Base-by-base conservation (phyloP, 2,888 invertebrate genomes). In the Chouioia cunea region DNA sequence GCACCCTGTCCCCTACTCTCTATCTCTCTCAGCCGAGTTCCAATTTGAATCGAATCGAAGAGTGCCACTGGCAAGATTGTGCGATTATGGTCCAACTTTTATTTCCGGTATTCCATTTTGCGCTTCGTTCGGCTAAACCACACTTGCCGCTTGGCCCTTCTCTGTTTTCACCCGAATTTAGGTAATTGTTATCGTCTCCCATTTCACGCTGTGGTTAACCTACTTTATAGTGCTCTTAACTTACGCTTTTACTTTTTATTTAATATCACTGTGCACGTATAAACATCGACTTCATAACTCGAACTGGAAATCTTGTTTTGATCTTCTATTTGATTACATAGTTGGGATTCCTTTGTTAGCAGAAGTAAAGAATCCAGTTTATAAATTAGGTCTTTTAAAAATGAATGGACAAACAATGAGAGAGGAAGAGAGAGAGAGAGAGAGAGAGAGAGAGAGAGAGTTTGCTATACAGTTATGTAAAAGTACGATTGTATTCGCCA, bases 31-130 rank as follows among this genome's bases (percentile, higher is more conserved):
- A 10, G 10, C 10, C 36, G 58, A 70, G 64, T 70, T 73, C 64
- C 73, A 66, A 73, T 67, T 73, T 70, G 60, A 73, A 70, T 70
- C 67, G 60, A 73, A 70, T 70, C 67, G 67, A 70, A 73, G 70
- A 70, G 36, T 63, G 46, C 62, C 36, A 15, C 53, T 43, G 56
- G 27, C 54, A 12, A 36, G 36, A 63, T 58, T 12, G 6, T 63
- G 56, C 63, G 70, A 70, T 70, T 70, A 60, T 67, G 64, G 57
- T 36, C 56, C 44, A 73, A 73, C 59, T 73, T 73, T 67, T 59
- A 70, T 73, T 67, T 65, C 44, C 56, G 60, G n/a, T 53, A 56
- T 64, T 67, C 62, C 48, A 46, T 64, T 59, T 70, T 10, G 57
- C 58, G 16, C 52, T 16, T 36, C 47, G 47, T 46, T 14, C 36